Conservation (phyloP, 2,888 invertebrate species). For the Strigamia maritima region DNA sequence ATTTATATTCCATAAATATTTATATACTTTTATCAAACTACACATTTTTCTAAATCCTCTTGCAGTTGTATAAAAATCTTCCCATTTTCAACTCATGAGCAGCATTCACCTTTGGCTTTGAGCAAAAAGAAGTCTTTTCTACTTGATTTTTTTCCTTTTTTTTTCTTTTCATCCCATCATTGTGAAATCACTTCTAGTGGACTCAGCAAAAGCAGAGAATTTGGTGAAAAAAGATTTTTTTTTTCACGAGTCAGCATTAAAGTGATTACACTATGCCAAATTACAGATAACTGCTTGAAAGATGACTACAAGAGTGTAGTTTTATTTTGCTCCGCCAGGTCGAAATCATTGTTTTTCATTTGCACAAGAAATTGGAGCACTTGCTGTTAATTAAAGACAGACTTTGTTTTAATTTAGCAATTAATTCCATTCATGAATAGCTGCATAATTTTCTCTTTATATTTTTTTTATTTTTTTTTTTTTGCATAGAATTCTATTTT, state of each 20-base stretch:
- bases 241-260: not conserved
- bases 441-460: not conserved
- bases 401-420: not conserved
- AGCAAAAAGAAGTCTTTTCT: not conserved
- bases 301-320: not conserved
- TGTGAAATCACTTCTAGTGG: not conserved
- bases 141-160: not conserved
- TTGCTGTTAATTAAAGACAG: not conserved
- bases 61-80: not conserved
- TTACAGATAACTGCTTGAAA: not conserved
- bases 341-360: not conserved
- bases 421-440: not conserved
- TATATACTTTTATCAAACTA: too few species aligned
- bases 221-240: not conserved
- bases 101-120: not conserved
- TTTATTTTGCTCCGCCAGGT: not conserved
- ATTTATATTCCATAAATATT: too few species aligned
- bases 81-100: not conserved
- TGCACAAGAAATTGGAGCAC: not conserved
- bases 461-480: not conserved
- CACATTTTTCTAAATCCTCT: too few species aligned
- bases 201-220: not conserved
- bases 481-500: too few species aligned
- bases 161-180: not conserved
- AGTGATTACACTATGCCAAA: not conserved